A percentile compares a stretch with the other conserved stretches of the same genome.
Conservation (phyloP, 1,140 invertebrate genomes). For the Lordiphosa clarofinis region DNA sequence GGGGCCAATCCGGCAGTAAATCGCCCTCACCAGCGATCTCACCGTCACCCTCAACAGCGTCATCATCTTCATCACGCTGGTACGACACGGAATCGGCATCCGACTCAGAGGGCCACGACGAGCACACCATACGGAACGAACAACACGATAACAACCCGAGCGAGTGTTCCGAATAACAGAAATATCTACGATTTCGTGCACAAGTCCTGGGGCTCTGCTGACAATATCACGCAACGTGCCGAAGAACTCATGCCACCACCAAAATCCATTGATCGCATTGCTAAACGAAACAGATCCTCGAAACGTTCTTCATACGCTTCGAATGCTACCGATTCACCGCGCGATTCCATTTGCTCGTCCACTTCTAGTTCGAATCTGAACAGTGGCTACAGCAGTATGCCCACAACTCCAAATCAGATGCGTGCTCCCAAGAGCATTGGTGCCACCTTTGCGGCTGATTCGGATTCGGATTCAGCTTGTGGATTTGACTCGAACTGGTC, state of each 20-base stretch:
- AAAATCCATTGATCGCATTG: constrained; percentile 82
- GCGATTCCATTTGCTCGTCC: constrained; percentile 70
- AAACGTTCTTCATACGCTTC: constrained; percentile 82
- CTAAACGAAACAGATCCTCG: constrained; percentile 82
- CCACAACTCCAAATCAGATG: constrained; percentile 83
- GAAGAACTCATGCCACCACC: constrained; percentile 86
- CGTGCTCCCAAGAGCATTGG: constrained; percentile 69
- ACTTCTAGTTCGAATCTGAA: constrained; percentile 72
- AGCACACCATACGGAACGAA: constrained; percentile 57
- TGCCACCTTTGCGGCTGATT: constrained; percentile 75
- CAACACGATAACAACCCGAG: constrained; percentile 41
- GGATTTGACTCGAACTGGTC: constrained; percentile 89
- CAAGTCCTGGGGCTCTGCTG: constrained; percentile 92
- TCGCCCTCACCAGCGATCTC: constrained; percentile 74
- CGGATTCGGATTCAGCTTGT: constrained; percentile 90
- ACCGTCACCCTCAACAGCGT: constrained; percentile 80
- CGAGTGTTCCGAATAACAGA: constrained; percentile 72
- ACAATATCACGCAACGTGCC: constrained; percentile 85
- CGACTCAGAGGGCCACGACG: constrained; percentile 62
- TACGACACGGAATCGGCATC: constrained; percentile 73
- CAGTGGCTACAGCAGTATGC: constrained; percentile 82
- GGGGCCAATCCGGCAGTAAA: constrained; percentile 35
- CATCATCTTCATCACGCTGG: constrained; percentile 71
- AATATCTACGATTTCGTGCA: constrained; percentile 81
- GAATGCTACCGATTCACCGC: constrained; percentile 66